phyloP scores from a whole-genome alignment of 2,113 vertebrate species.

The Aphelocoma coerulescens region DNA sequence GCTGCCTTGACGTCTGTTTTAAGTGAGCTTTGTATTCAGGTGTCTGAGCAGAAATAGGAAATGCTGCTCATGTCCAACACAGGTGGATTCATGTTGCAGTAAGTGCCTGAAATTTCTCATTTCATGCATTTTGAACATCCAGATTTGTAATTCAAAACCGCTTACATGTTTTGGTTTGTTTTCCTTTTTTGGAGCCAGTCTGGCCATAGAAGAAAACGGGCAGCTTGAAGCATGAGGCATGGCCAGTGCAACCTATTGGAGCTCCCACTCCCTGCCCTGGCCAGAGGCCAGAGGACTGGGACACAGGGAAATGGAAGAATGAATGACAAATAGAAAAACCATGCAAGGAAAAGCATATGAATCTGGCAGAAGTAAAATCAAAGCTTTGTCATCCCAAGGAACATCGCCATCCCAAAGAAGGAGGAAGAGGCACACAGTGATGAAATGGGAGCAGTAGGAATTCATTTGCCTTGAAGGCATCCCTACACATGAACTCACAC shows the following conservation, averaged over 20 bases:
- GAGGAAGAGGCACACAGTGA: background rate
- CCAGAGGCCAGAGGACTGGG: background rate
- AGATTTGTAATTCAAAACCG: background rate
- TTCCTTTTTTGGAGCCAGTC: background rate
- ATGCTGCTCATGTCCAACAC: background rate
- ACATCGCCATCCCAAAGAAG: background rate
- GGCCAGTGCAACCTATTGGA: background rate
- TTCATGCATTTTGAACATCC: background rate
- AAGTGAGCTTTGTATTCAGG: background rate
- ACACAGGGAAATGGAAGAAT: background rate
- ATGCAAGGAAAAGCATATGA: background rate
- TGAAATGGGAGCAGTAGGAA: background rate
- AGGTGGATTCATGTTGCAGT: background rate
- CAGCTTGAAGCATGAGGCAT: background rate
- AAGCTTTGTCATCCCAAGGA: background rate
- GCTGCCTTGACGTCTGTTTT: background rate
- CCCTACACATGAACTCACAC: background rate
- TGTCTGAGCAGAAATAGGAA: background rate
- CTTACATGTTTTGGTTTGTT: background rate
- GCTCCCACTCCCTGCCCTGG: background rate
- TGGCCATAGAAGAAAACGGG: background rate
- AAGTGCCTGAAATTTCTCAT: background rate
- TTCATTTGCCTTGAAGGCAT: background rate
- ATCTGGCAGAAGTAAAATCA: background rate
- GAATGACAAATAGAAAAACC: background rate